Evolutionary conservation across 2,888 invertebrate species (phyloP), one percentile per base, ranked within the genome.

Genomic region (Hydraecia micacea): DNA sequence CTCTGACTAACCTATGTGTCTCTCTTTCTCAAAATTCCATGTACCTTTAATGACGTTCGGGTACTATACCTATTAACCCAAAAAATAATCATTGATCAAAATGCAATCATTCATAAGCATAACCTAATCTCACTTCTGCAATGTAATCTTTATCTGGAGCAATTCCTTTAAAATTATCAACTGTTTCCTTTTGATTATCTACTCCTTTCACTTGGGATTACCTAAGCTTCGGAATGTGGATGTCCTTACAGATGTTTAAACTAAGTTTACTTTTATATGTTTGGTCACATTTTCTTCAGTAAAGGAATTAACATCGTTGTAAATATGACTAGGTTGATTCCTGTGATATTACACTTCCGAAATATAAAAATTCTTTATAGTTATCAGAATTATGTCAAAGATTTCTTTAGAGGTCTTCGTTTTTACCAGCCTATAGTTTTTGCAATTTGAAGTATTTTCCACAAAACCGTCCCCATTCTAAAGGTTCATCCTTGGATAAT

Each of bases 201-300:
- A 66, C 49, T 68, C 63, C n/a, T 4, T 4, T 52, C 28, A 55
- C 0, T 9, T 32, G n/a, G 39, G 60, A 52, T 52, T 39, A 58
- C 58, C 32, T 52, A 49, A 77, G 39, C n/a, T 52, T 58, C 8
- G 63, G 65, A 77, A 77, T 80, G 81, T 28, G 63, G 28, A 60
- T 70, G 68, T 60, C 32, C n/a, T 72, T 65, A 39, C 42, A 71
- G 49, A 62, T 58, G 42, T 70, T 71, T 63, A 25, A 55, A 67
- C n/a, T 63, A 68, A 68, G 63, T 68, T 68, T 72, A 49, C 6
- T 52, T 71, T 63, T 42, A 1, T 32, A 67, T 62, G 28, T 46
- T 70, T 32, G 15, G 69, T 60, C 58, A 75, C 69, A 76, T 69
- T 69, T 79, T 32, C 32, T 32, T 66, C 25, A 18, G 4, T 18